A percentile compares a stretch with the other conserved stretches of the same genome.
phyloP scores from a whole-genome alignment of 2,113 vertebrate species.

The Pteropus alecto region DNA sequence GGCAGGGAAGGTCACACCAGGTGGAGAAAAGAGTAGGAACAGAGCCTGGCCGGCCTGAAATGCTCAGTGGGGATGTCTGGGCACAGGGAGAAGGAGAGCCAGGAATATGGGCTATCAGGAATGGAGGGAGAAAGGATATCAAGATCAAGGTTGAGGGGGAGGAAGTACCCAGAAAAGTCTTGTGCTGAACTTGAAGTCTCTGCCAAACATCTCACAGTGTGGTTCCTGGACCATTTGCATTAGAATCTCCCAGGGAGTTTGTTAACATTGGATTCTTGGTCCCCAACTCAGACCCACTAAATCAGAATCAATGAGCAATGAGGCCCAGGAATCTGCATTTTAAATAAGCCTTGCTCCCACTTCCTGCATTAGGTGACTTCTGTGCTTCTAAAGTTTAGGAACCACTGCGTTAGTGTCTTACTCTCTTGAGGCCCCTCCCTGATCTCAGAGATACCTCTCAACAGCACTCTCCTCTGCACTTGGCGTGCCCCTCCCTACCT shows the following conservation, averaged over 20 bases:
- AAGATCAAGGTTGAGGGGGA: too few relatives aligned
- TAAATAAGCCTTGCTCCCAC: neutral
- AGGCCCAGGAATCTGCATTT: neutral
- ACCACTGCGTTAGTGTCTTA: neutral
- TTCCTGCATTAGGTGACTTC: neutral
- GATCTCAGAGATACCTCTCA: neutral
- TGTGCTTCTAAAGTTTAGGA: neutral
- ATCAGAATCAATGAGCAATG: neutral
- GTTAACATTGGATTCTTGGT: neutral
- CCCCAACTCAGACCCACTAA: neutral
- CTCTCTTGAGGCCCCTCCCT: neutral
- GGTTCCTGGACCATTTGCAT: neutral
- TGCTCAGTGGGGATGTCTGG: neutral
- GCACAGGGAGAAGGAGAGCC: neutral
- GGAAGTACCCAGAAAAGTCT: neutral
- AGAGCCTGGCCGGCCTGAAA: too few relatives aligned
- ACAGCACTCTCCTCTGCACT: neutral
- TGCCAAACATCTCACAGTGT: neutral
- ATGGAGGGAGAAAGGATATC: neutral
- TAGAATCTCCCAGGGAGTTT: neutral
- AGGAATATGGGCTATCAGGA: neutral
- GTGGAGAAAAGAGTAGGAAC: neutral
- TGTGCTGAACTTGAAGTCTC: neutral
- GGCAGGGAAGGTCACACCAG: accelerated
- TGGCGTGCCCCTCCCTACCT: accelerated